phyloP scores from a whole-genome alignment of 2,797 vertebrate genomes.

The Australoheros facetus region DNA sequence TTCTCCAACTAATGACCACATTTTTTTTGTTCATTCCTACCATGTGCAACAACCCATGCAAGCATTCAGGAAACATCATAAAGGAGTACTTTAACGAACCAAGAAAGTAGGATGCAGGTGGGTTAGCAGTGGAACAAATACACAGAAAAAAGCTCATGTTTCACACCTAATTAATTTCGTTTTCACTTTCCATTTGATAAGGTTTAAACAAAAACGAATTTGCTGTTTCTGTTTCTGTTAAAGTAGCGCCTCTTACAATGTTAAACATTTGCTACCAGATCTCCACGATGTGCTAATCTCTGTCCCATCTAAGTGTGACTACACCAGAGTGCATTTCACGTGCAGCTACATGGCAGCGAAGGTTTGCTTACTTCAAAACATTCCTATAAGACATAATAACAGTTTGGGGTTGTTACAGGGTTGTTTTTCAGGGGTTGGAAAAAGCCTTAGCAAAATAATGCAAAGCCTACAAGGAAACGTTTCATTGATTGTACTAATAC shows the following conservation, averaged over 20 bases:
- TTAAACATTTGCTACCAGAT: not conserved
- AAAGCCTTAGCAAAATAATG: constrained; percentile 5
- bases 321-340: not conserved
- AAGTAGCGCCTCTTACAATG: not conserved
- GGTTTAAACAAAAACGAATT: not conserved
- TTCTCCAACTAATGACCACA: not conserved
- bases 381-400: no score
- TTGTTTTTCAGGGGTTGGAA: not conserved
- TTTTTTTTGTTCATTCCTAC: not conserved
- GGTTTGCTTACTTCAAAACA: not conserved
- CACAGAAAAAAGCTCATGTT: not conserved
- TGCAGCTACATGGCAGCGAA: not conserved
- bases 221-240: not conserved
- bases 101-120: not conserved
- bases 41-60: not conserved
- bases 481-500: constrained; percentile 12
- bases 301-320: not conserved
- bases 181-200: not conserved
- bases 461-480: constrained; percentile 19
- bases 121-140: not conserved
- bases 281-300: fast-evolving
- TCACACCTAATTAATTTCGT: not conserved
- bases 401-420: not conserved
- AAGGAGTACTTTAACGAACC: not conserved
- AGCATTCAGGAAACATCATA: not conserved